Evolutionary conservation across 2,113 vertebrate species (phyloP), one percentile per base, ranked within the genome.

Genomic region (Pluvialis apricaria): DNA sequence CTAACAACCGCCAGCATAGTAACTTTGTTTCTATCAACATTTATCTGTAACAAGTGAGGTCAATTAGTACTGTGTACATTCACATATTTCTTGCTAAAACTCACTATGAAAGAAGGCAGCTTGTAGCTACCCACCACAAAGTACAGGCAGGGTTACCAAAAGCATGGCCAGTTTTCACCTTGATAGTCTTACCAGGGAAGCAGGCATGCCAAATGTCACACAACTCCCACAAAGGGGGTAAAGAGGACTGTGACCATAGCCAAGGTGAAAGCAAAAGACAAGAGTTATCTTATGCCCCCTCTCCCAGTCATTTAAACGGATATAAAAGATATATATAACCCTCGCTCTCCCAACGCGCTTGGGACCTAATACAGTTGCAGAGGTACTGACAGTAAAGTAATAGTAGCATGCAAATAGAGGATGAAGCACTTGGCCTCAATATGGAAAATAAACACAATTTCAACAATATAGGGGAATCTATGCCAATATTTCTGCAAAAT

Each of bases 211-310:
- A 85, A 70, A 49, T 29, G 54, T 17, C 51, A 62, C 21, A 26
- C 12, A 82, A 6, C 25, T 79, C 31, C 32, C 25, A 28, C 36
- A 62, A 0, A 6, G 6, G 1, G 6, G 17, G 8, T 69, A 64
- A 52, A 58, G 47, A 81, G 6, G 8, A 60, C 44, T 36, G 25
- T 22, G 22, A 34, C n/a, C 34, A 61, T 1, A 64, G 24, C 0
- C 5, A 90, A 64, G n/a, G 44, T 29, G 34, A 88, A 79, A 65
- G 12, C 17, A 77, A 72, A 87, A 90, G 28, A 13, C 16, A 83
- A 38, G 18, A 45, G 34, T 34, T 80, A 31, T 0, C 0, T 54
- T 36, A 45, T 5, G 5, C 5, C 7, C 19, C 19, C 32, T 82
- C 52, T 71, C 19, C 7, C 68, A 76, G 29, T 42, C 52, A 77